phyloP scores from a whole-genome alignment of 2,888 invertebrate species.

The Pogonocherus hispidulus region DNA sequence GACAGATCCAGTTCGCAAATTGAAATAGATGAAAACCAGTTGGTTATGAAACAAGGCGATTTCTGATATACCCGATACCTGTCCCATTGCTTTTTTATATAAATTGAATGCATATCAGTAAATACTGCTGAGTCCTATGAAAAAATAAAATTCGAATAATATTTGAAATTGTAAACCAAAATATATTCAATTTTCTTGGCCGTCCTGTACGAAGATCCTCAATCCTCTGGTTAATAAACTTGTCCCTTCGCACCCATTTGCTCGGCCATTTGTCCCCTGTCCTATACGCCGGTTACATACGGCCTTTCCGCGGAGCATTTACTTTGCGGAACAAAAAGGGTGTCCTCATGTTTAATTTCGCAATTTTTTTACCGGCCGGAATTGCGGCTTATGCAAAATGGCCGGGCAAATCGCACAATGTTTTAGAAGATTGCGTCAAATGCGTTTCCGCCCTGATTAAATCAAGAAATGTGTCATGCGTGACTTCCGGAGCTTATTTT shows the following conservation, averaged over 20 bases:
- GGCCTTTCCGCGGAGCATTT: conserved; percentile 5
- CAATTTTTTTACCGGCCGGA: conserved; percentile 7
- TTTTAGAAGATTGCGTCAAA: neutral
- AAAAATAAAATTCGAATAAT: too few relatives aligned
- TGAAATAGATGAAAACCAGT: too few relatives aligned
- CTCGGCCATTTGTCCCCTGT: conserved; percentile 33
- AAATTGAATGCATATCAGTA: too few relatives aligned
- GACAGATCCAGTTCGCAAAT: too few relatives aligned
- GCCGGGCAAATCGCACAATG: neutral
- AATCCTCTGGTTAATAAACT: conserved; percentile 32
- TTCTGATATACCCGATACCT: too few relatives aligned
- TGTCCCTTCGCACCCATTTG: conserved; percentile 34
- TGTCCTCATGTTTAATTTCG: conserved; percentile 18
- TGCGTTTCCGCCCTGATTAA: neutral
- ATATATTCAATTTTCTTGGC: too few relatives aligned
- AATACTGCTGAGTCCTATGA: too few relatives aligned
- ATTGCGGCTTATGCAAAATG: neutral
- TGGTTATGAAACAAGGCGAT: too few relatives aligned
- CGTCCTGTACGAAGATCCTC: too few relatives aligned
- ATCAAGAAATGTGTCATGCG: neutral
- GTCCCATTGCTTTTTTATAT: too few relatives aligned
- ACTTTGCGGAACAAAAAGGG: conserved; percentile 4
- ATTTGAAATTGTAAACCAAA: too few relatives aligned
- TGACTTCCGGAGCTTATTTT: too few relatives aligned
- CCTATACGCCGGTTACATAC: conserved; percentile 12